Conservation (phyloP, 2,888 invertebrate genomes). For the Loripinus fragilis region DNA sequence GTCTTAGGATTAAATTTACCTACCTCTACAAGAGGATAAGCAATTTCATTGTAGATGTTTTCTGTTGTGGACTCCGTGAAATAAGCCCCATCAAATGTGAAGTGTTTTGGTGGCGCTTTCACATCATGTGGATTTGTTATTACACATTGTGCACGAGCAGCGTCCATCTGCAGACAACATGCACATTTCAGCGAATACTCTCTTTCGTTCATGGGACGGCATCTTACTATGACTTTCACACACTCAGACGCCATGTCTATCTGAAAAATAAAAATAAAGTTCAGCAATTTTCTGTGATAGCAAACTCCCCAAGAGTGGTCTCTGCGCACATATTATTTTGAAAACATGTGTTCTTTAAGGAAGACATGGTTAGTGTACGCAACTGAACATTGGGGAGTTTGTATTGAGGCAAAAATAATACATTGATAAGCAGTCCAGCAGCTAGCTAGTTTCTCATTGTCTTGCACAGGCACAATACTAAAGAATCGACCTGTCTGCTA, state of each 20-base stretch:
- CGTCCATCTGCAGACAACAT: constrained; percentile 85
- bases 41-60: constrained; percentile 93
- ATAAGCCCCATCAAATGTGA: constrained; percentile 94
- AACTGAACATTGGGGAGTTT: too few relatives aligned
- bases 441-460: too few relatives aligned
- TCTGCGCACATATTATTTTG: too few relatives aligned
- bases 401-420: too few relatives aligned
- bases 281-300: too few relatives aligned
- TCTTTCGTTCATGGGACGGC: constrained; percentile 92
- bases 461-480: too few relatives aligned
- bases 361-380: too few relatives aligned
- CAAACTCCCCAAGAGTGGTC: too few relatives aligned
- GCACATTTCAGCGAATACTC: constrained; percentile 89
- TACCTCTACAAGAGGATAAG: constrained; percentile 92
- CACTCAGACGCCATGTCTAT: constrained; percentile 84
- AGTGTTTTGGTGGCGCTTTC: constrained; percentile 83
- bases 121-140: constrained; percentile 81
- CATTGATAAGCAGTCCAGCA: too few relatives aligned
- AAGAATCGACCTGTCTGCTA: too few relatives aligned
- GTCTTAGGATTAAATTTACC: too few relatives aligned
- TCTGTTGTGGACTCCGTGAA: constrained; percentile 91
- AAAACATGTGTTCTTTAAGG: too few relatives aligned
- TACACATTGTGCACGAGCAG: constrained; percentile 86
- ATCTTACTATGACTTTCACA: constrained; percentile 93
- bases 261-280: not conserved